Base-by-base conservation (phyloP, 2,888 invertebrate genomes). In the Brachyopa scutellaris region DNA sequence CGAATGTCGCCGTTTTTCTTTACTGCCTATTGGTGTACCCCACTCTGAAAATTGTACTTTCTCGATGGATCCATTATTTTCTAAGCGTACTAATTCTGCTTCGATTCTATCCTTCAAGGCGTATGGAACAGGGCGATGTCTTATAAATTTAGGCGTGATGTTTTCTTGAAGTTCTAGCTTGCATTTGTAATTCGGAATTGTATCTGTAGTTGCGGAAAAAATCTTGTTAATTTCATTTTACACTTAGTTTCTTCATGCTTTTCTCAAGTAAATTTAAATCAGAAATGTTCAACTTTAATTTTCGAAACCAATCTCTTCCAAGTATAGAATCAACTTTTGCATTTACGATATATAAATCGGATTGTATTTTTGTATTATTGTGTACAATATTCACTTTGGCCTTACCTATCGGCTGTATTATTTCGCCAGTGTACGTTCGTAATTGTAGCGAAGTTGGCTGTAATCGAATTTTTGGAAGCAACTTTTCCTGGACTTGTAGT, bases 1-100 rank as follows among this genome's bases (percentile, higher is more conserved):
- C 62, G 55, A 40, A 77, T 45, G 11, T 62, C 45, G 2, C 67
- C 61, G 42, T 61, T 76, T 17, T 67, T 26, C 19, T 76, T 67
- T 11, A 55, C 13, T 1, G 62, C 53, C 67, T 5, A 67, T 42
- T 2, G 55, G 67, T 17, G 69, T 36, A 13, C 57, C 69, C 57
- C 69, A 69, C n/a, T 64, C 36, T 0, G 57, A 36, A 31, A 62
- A 70, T 31, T 70, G 40, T 29, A 77, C 47, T 13, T 53, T 69
- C 45, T 33, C n/a, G 6, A 64, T 70, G 13, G 45, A 62, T 38
- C 47, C 55, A 23, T 62, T 23, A 9, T n/a, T 29, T 36, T 67
- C 21, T 45, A 49, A 15, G 9, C 33, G 23, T 53, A 8, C 0
- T 36, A 69, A 17, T 64, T n/a, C n/a, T n/a, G n/a, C n/a, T n/a